These are phyloP conservation scores for Vulpes vulpes DNA, from an alignment of 2,113 vertebrate genomes.

Conservation along the genomic window DNA sequence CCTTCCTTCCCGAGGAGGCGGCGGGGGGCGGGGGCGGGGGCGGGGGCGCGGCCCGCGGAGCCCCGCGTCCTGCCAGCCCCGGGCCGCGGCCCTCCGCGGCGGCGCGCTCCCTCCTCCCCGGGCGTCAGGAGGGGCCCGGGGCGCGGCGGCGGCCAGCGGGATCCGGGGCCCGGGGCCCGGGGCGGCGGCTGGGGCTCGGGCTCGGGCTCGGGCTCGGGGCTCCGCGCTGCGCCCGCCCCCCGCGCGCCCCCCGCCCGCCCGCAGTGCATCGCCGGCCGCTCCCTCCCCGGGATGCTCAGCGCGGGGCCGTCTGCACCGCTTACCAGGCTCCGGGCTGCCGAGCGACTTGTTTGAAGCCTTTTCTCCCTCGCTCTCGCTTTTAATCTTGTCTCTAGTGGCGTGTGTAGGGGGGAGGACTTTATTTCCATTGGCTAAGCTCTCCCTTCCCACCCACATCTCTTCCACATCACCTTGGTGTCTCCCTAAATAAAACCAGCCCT, in stretches of 20 bases:
- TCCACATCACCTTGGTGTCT: constrained; percentile 94
- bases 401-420: constrained; percentile 89
- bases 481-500: constrained; percentile 92
- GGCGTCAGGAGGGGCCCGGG: constrained; percentile 49
- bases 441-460: constrained; percentile 91
- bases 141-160: constrained; percentile 55
- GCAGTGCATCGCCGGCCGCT: constrained; percentile 78
- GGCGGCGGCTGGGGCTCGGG: neutral
- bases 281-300: constrained; percentile 72
- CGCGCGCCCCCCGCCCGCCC: constrained; percentile 71
- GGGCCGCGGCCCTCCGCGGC: neutral
- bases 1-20: neutral
- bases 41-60: neutral
- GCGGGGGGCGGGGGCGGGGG: neutral
- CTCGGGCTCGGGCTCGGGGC: constrained; percentile 34
- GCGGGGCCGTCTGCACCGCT: constrained; percentile 80
- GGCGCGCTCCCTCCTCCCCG: constrained; percentile 51
- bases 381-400: constrained; percentile 87
- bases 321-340: constrained; percentile 82
- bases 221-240: constrained; percentile 62
- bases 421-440: constrained; percentile 90
- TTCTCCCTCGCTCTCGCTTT: constrained; percentile 83
- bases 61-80: neutral
- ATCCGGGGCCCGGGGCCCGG: constrained; percentile 72
- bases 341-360: constrained; percentile 82